These are phyloP conservation scores for Sarotherodon lohbergeri DNA, from an alignment of 2,113 vertebrate species.

Conservation along the genomic window DNA sequence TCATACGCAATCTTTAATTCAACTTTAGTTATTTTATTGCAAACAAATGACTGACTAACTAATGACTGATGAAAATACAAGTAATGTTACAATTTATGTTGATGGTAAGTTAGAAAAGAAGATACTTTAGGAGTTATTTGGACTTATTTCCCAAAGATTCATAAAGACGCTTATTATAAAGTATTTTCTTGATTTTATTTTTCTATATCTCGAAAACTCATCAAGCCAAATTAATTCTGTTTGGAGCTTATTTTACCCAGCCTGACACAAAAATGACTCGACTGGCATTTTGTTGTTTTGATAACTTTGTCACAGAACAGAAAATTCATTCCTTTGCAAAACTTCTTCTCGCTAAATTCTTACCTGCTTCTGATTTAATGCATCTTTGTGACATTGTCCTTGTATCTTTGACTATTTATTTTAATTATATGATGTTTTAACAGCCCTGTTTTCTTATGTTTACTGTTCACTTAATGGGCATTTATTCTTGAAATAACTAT, in stretches of 20 bases:
- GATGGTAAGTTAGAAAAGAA: not conserved
- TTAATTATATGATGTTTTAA: not conserved
- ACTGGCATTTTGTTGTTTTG: not conserved
- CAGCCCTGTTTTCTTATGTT: not conserved
- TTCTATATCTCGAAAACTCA: fast-evolving
- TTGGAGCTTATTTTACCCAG: not conserved
- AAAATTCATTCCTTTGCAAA: not conserved
- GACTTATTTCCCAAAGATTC: not conserved
- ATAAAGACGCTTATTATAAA: not conserved
- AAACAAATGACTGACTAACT: not conserved
- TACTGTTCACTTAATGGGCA: not conserved
- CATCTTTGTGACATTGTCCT: not conserved
- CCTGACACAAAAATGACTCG: fast-evolving
- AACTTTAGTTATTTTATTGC: not conserved
- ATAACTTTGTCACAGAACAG: not conserved
- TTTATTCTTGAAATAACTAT: not conserved
- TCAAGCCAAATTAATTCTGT: not conserved
- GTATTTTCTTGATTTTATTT: not conserved
- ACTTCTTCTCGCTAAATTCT: not conserved
- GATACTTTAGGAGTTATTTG: not conserved
- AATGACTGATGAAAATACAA: not conserved
- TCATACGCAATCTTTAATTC: fast-evolving
- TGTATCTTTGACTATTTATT: not conserved
- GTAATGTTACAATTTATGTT: not conserved
- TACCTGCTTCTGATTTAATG: not conserved